A percentile compares a stretch with the other conserved stretches of the same genome.
These are phyloP conservation scores for Callocephalon fimbriatum DNA, from an alignment of 2,113 vertebrate species.

Conservation along the genomic window DNA sequence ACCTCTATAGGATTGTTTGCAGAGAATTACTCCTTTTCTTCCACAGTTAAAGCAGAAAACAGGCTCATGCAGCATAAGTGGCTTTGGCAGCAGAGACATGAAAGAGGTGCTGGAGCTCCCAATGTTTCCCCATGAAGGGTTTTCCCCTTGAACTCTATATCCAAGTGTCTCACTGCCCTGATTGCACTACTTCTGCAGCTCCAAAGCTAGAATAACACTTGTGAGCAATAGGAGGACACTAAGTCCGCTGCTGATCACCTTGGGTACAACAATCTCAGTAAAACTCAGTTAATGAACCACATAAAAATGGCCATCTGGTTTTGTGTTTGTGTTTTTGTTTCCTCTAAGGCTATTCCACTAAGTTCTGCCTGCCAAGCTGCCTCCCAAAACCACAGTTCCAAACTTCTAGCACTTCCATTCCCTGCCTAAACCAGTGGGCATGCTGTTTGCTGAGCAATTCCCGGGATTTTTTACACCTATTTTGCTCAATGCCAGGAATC, in stretches of 20 bases:
- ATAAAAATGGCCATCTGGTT: constrained; percentile 39
- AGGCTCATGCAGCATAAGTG: not conserved
- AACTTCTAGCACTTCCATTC: not conserved
- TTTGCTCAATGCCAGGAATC: not conserved
- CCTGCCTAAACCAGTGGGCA: not conserved
- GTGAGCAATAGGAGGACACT: not conserved
- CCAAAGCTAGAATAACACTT: not conserved
- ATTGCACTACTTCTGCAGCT: not conserved
- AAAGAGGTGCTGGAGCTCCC: not conserved
- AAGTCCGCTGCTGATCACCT: not conserved
- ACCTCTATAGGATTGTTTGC: not conserved
- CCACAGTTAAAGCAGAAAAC: not conserved
- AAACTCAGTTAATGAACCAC: constrained; percentile 20
- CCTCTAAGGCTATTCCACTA: not conserved
- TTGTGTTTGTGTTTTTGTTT: not conserved
- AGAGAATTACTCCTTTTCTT: not conserved
- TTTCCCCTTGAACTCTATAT: not conserved
- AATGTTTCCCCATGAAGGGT: not conserved
- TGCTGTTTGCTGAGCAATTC: not conserved
- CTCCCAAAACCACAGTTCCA: not conserved
- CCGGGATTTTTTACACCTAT: not conserved
- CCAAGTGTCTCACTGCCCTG: not conserved
- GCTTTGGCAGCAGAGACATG: fast-evolving
- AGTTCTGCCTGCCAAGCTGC: not conserved
- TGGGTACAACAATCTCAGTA: not conserved